Conservation (phyloP, 2,888 invertebrate genomes). For the Nemapogon koenigi region DNA sequence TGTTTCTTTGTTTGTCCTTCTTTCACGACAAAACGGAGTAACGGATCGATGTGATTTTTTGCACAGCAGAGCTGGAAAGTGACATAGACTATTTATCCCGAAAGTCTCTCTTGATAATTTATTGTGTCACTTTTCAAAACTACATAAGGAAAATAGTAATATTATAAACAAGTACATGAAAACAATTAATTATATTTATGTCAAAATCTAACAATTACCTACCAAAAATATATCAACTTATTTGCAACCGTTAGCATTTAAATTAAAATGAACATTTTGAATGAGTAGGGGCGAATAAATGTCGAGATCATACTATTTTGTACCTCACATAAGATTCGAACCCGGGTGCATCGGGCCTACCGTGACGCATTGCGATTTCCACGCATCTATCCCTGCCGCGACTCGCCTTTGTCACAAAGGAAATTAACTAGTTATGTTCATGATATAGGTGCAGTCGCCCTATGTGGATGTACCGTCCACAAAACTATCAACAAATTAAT, state of each 20-base stretch:
- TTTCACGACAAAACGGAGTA: too few species aligned
- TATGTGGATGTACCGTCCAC: slow-evolving; percentile 29
- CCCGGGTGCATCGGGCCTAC: slow-evolving; percentile 20
- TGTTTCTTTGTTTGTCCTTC: too few species aligned
- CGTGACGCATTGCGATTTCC: slow-evolving; percentile 63
- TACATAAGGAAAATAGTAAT: not conserved
- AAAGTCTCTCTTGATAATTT: too few species aligned
- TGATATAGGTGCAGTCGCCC: slow-evolving; percentile 24
- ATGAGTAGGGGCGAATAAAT: slow-evolving; percentile 8
- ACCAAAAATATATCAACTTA: too few species aligned
- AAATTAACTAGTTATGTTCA: slow-evolving; percentile 60
- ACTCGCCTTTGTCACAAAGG: slow-evolving; percentile 60
- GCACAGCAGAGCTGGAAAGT: too few species aligned
- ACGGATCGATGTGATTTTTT: too few species aligned
- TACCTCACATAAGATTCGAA: not conserved
- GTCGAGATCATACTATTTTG: not conserved
- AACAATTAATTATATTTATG: not conserved
- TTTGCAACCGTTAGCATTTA: too few species aligned
- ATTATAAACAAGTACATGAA: not conserved
- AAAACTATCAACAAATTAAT: not conserved
- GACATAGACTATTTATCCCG: too few species aligned
- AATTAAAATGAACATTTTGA: too few species aligned
- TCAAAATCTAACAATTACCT: not conserved
- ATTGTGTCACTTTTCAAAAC: too few species aligned
- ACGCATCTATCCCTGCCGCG: slow-evolving; percentile 60